These are phyloP conservation scores for Salticus scenicus DNA, from an alignment of 2,888 invertebrate genomes.

Conservation along the genomic window DNA sequence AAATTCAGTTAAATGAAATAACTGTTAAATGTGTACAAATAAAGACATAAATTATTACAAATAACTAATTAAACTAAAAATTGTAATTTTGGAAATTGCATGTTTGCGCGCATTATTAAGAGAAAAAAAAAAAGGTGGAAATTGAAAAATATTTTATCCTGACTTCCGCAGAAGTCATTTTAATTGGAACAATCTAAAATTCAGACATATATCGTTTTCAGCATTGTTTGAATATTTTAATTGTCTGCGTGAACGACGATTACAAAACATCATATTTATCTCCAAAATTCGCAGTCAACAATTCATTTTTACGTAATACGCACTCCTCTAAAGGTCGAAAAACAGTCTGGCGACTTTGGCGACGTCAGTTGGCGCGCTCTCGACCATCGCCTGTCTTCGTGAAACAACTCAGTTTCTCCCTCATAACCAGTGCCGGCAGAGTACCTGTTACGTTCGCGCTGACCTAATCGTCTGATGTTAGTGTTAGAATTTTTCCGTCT, in stretches of 20 bases:
- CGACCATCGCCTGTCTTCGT: neutral
- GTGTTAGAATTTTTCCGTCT: slow-evolving; percentile 6
- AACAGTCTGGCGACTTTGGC: slow-evolving; percentile 50
- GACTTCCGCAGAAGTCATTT: too few species aligned
- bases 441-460: neutral
- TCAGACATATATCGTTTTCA: too few species aligned
- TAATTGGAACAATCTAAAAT: too few species aligned
- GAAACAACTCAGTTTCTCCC: neutral
- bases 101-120: too few species aligned
- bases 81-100: too few species aligned
- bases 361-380: slow-evolving; percentile 13
- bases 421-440: neutral
- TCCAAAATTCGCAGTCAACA: neutral
- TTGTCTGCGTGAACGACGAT: neutral
- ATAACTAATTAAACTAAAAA: too few species aligned
- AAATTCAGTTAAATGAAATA: too few species aligned
- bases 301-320: slow-evolving; percentile 21
- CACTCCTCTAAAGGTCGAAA: slow-evolving; percentile 19
- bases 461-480: neutral
- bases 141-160: too few species aligned
- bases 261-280: neutral
- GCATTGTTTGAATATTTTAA: neutral
- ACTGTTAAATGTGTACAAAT: too few species aligned
- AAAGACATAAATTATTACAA: too few species aligned
- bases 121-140: too few species aligned